Conservation (phyloP, 2,888 invertebrate species). For the Ormyrus labotus region DNA sequence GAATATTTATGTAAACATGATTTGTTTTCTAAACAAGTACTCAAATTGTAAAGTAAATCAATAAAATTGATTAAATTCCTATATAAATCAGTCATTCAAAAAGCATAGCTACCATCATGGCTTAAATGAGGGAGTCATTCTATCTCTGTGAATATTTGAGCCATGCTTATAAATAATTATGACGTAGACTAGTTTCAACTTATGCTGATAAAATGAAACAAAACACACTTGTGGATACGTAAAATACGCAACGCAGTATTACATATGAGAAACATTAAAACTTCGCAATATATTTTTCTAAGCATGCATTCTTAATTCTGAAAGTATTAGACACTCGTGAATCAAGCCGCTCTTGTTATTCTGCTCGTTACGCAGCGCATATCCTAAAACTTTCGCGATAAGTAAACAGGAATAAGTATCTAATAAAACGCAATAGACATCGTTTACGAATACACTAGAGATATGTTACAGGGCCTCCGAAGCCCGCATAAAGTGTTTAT, state of each 20-base stretch:
- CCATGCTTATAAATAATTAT: conserved; percentile 48
- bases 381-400: too few relatives aligned
- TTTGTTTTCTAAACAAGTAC: neutral
- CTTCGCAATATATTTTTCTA: neutral
- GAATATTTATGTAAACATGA: too few relatives aligned
- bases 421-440: too few relatives aligned
- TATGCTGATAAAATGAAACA: conserved; percentile 23
- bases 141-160: conserved; percentile 39
- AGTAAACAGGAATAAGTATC: too few relatives aligned
- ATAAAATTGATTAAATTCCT: conserved; percentile 15
- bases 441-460: too few relatives aligned
- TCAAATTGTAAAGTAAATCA: conserved; percentile 33
- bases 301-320: neutral
- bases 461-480: too few relatives aligned
- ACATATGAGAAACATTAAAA: neutral
- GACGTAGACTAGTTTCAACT: conserved; percentile 47
- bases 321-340: too few relatives aligned
- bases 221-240: conserved; percentile 16
- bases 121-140: conserved; percentile 18
- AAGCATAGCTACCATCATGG: conserved; percentile 9
- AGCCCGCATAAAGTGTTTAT: too few relatives aligned
- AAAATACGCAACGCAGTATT: neutral
- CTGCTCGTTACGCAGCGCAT: too few relatives aligned
- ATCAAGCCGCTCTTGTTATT: too few relatives aligned
- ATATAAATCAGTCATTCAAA: conserved; percentile 29